phyloP scores from a whole-genome alignment of 1,140 invertebrate species.

The Apolygus lucorum region DNA sequence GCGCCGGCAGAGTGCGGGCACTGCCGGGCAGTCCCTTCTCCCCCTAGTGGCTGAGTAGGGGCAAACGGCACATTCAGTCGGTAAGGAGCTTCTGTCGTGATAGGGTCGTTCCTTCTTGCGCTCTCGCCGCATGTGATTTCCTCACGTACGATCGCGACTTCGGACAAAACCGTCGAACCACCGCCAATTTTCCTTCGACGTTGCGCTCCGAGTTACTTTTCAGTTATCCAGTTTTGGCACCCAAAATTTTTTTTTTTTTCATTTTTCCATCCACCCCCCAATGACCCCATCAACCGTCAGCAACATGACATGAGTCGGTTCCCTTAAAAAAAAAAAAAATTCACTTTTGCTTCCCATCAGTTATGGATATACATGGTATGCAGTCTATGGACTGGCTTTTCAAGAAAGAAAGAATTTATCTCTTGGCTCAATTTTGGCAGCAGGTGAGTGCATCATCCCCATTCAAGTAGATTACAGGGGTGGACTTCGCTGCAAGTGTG shows the following conservation, averaged over 20 bases:
- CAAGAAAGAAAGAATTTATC: slow-evolving; percentile 86
- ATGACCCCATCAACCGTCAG: background rate
- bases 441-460: slow-evolving; percentile 54
- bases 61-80: slow-evolving; percentile 38
- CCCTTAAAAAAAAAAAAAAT: slow-evolving; percentile 29
- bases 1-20: slow-evolving; percentile 42
- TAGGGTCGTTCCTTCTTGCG: slow-evolving; percentile 30
- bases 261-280: slow-evolving; percentile 36
- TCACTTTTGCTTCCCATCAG: slow-evolving; percentile 18
- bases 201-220: background rate
- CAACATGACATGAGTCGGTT: background rate
- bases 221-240: background rate
- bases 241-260: slow-evolving; percentile 44
- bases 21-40: slow-evolving; percentile 41
- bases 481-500: background rate
- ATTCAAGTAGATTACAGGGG: background rate
- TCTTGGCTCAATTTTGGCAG: slow-evolving; percentile 88
- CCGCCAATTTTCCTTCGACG: slow-evolving; percentile 43
- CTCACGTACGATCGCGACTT: slow-evolving; percentile 8
- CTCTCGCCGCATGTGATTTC: background rate
- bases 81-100: slow-evolving; percentile 38
- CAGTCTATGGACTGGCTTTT: slow-evolving; percentile 91
- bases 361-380: slow-evolving; percentile 65
- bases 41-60: slow-evolving; percentile 39
- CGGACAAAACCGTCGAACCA: slow-evolving; percentile 36